A percentile compares a stretch with the other conserved stretches of the same genome.
These are phyloP conservation scores for Coregonus ussuriensis DNA, from an alignment of 2,797 vertebrate species.

Conservation along the genomic window DNA sequence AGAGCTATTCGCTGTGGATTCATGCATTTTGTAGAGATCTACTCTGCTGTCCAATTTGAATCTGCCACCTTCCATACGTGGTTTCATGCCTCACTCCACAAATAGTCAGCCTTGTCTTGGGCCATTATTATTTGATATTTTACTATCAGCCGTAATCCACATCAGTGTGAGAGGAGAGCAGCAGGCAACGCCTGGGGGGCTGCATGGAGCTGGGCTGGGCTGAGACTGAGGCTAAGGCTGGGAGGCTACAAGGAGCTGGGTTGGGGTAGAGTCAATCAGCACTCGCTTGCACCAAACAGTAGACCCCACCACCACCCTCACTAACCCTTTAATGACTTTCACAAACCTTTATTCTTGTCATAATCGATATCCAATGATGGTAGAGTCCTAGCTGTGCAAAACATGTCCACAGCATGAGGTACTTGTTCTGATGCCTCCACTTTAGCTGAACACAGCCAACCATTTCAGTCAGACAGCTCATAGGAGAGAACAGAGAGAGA, in stretches of 20 bases:
- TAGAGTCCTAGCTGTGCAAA: neutral
- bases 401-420: neutral
- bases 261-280: neutral
- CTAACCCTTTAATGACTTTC: too few relatives aligned
- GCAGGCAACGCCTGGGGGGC: neutral
- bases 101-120: constrained; percentile 51
- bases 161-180: constrained; percentile 32
- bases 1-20: constrained; percentile 41
- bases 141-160: constrained; percentile 50
- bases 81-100: constrained; percentile 58
- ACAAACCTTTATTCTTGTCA: neutral
- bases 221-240: neutral
- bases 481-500: neutral
- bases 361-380: neutral
- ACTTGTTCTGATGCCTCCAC: neutral
- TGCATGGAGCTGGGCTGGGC: neutral
- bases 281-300: too few relatives aligned
- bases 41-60: constrained; percentile 62
- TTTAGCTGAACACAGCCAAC: neutral
- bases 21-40: constrained; percentile 70
- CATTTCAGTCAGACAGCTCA: neutral
- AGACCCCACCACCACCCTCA: neutral
- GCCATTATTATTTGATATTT: constrained; percentile 65
- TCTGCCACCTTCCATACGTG: constrained; percentile 65
- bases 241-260: neutral